Percentiles rank a stretch among this genome's conserved stretches.
Conservation (phyloP, 2,888 invertebrate genomes). For the Machimus rusticus region DNA sequence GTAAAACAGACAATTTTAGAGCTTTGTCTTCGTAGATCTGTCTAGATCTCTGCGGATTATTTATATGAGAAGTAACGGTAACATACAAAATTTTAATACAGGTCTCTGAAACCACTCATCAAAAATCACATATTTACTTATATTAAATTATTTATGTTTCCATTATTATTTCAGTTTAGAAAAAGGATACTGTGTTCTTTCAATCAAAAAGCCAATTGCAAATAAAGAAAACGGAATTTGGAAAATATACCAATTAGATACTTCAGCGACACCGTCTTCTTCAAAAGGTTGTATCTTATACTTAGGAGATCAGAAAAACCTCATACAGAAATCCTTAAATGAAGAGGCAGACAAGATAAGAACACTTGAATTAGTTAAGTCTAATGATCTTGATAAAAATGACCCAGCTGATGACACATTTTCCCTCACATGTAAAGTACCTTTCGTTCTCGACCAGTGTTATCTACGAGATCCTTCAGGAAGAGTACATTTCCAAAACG, state of each 20-base stretch:
- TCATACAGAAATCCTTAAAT: neutral
- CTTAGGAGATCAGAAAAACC: neutral
- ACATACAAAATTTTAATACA: too few relatives aligned
- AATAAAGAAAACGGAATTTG: slow-evolving; percentile 51
- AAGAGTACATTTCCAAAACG: slow-evolving; percentile 51
- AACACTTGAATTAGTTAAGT: neutral
- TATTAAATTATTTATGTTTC: neutral
- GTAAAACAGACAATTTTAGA: too few relatives aligned
- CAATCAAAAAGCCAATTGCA: slow-evolving; percentile 51
- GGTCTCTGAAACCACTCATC: neutral
- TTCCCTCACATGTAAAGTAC: slow-evolving; percentile 51
- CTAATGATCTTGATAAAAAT: neutral
- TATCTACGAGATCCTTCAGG: slow-evolving; percentile 53
- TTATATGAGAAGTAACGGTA: too few relatives aligned
- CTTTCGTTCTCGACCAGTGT: slow-evolving; percentile 53
- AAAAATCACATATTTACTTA: neutral
- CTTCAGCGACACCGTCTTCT: neutral
- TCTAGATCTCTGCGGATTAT: too few relatives aligned
- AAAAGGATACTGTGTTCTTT: slow-evolving; percentile 51
- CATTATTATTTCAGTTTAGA: slow-evolving; percentile 47
- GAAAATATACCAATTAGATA: slow-evolving; percentile 41
- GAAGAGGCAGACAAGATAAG: neutral
- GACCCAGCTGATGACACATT: slow-evolving; percentile 21
- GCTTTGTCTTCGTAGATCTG: too few relatives aligned
- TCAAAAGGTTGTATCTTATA: slow-evolving; percentile 17